phyloP scores from a whole-genome alignment of 2,113 vertebrate species.

The Trichechus manatus region DNA sequence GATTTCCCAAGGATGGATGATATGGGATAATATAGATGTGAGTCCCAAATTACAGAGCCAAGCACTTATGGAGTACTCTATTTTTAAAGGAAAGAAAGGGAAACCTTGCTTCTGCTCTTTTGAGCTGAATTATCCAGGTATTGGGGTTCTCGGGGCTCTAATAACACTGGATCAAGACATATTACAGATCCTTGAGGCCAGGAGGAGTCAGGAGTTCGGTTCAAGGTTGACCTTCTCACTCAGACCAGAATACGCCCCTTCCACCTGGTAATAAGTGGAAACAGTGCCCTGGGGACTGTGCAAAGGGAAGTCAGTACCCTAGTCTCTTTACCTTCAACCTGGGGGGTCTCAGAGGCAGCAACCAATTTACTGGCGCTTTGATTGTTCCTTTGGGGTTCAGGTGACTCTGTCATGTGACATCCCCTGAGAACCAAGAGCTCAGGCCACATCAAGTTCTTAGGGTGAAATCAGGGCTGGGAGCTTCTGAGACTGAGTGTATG shows the following conservation, averaged over 20 bases:
- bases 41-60: background rate
- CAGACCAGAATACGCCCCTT: background rate
- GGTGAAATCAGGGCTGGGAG: background rate
- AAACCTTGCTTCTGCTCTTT: conserved; percentile 53
- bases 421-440: background rate
- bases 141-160: background rate
- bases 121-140: background rate
- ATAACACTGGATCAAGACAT: background rate
- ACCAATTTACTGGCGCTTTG: background rate
- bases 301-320: background rate
- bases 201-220: background rate
- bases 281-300: background rate
- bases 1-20: background rate
- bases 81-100: background rate
- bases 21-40: background rate
- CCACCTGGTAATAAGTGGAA: too few relatives aligned
- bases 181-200: background rate
- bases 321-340: background rate
- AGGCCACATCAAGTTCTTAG: background rate
- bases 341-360: background rate
- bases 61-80: background rate
- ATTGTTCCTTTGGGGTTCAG: background rate
- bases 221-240: background rate
- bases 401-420: background rate
- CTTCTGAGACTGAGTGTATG: background rate